Evolutionary conservation across 2,797 vertebrate species (phyloP), one percentile per base, ranked within the genome.

Genomic region (Crax fasciolata): DNA sequence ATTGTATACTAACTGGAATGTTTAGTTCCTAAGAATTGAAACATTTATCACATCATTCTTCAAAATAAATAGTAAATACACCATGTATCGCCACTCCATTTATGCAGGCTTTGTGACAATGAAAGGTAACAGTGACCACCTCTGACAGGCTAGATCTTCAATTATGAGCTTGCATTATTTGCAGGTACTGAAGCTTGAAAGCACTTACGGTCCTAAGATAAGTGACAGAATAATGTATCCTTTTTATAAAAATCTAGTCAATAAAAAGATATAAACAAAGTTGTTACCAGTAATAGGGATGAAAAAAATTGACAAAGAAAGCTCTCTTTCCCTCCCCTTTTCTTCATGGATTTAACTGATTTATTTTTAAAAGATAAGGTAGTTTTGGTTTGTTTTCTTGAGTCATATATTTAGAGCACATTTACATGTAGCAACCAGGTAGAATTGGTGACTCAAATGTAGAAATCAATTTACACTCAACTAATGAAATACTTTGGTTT

Each of bases 391-490:
- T 21, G 4, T 73, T 48, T 72, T 28, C 86, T 67, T 75, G 25
- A 61, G 19, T 75, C n/a, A 35, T 0, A 0, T 71, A 61, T 57
- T 68, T 70, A 87, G 18, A 12, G 2, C 6, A 54, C 5, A 49
- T 58, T 55, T 62, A 49, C 48, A 66, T 16, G 14, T 27, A 68
- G 27, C 15, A 66, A 82, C 58, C 12, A 38, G 46, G 41, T 6
- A 49, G 13, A 84, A 41, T 46, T 20, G 55, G 21, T 17, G 32
- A 54, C 21, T 72, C 25, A 82, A 68, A 72, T 54, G 10, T 12
- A 91, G 30, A 62, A 94, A 86, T 15, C 5, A 57, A 52, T 87
- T 84, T 72, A 10, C 46, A 86, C 86, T 90, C 73, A 90, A 23
- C 17, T 57, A 85, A 14, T 57, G 41, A 68, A 81, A 81, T 6